Base-by-base conservation (phyloP, 2,888 invertebrate genomes). In the Globia sparganii region DNA sequence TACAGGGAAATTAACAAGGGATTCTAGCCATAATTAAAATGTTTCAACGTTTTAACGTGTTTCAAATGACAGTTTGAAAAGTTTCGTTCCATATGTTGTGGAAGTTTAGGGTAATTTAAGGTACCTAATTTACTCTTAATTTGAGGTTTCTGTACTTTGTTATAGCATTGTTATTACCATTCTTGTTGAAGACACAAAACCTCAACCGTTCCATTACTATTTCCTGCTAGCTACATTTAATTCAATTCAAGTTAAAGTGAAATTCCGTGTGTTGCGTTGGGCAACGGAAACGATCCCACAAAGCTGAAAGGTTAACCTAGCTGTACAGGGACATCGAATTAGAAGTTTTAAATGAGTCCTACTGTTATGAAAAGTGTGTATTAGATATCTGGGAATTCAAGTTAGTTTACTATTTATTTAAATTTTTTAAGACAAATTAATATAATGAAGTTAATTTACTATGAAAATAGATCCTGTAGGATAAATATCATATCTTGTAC, bases 51-150 rank as follows among this genome's bases (percentile, higher is more conserved):
- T 83, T 82, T 84, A 81, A 89, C 83, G 87, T 84, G 77, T 85
- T 83, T 75, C 69, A 82, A 89, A 89, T 86, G 83, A 84, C 84
- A 87, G 85, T 89, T 88, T 73, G 62, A 58, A 85, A 83, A 87
- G 77, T 87, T 85, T 83, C 62, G 59, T 75, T 80, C 67, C 72
- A 65, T 78, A 72, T 75, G 40, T 81, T 69, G 66, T 58, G 46
- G 49, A 86, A 84, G 64, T 86, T 84, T 75, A 70, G 65, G 73
- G 77, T 74, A 81, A 78, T 79, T 75, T 64, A 53, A 79, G 70
- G 83, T 72, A n/a, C n/a, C n/a, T n/a, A 75, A 84, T 80, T 84
- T 72, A 77, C 75, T 68, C 59, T 81, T 78, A 86, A 78, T 86
- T 87, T 81, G 77, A 75, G 72, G 76, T 76, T 68, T 72, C 59